Evolutionary conservation across 53 echinoderm and acorn worm genomes (phyloP).

Genomic region (Mesocentrotus franciscanus): DNA sequence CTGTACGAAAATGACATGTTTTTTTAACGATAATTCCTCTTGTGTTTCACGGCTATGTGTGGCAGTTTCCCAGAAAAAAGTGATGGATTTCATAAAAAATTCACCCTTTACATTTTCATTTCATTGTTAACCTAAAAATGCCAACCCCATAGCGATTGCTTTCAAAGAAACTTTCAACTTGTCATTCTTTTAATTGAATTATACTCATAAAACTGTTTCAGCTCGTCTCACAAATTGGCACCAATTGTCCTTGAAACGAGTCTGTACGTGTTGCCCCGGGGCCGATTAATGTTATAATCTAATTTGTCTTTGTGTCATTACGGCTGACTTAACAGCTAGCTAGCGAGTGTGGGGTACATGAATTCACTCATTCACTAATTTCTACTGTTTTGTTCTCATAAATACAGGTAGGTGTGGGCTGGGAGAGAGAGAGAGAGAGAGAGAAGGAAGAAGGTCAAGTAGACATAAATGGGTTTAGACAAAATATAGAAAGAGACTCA

Average conservation of each 20-base stretch:
- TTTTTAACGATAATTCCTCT: too few relatives aligned
- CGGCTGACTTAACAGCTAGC: neutral
- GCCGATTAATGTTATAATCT: neutral
- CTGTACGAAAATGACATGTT: too few relatives aligned
- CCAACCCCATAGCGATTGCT: neutral
- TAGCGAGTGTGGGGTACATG: neutral
- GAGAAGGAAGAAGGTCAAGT: neutral
- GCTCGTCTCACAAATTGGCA: neutral
- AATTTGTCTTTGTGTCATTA: neutral
- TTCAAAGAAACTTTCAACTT: neutral
- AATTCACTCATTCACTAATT: neutral
- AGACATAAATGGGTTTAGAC: neutral
- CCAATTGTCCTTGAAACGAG: neutral
- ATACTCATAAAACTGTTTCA: neutral
- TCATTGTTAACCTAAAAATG: constrained; percentile 11
- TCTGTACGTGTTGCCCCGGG: neutral
- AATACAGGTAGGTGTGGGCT: neutral
- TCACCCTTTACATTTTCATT: too few relatives aligned
- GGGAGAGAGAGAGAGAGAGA: neutral
- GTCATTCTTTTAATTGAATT: neutral
- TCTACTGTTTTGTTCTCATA: neutral
- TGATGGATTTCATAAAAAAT: too few relatives aligned
- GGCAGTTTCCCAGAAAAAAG: too few relatives aligned
- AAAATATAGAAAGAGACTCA: too few relatives aligned
- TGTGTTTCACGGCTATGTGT: too few relatives aligned